These are phyloP conservation scores for Manis crassicaudata DNA, from an alignment of 2,797 vertebrate genomes.

Conservation along the genomic window DNA sequence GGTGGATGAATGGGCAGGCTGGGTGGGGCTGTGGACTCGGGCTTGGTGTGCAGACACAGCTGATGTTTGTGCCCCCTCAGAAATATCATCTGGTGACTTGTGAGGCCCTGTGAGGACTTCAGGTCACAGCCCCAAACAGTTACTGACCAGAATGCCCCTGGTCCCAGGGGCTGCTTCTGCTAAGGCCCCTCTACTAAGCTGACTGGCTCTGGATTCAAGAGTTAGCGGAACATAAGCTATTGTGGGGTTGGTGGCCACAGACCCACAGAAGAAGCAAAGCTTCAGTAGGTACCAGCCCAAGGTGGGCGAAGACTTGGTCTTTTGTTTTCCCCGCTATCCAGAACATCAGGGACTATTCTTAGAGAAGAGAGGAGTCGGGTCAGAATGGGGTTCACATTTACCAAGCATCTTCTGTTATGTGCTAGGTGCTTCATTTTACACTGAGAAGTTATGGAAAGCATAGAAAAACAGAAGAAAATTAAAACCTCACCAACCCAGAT, in stretches of 20 bases:
- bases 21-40: neutral
- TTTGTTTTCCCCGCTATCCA: neutral
- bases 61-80: neutral
- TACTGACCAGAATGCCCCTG: neutral
- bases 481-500: neutral
- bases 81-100: neutral
- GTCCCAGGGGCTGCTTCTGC: neutral
- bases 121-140: neutral
- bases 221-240: neutral
- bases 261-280: neutral
- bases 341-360: neutral
- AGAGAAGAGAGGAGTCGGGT: neutral
- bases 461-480: neutral
- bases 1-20: neutral
- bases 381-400: neutral
- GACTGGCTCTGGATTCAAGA: neutral
- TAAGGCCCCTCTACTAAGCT: neutral
- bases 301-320: neutral
- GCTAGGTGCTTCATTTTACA: neutral
- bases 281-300: neutral
- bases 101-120: neutral
- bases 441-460: neutral
- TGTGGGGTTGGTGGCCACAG: neutral
- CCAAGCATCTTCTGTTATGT: neutral
- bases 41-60: neutral